Base-by-base conservation (phyloP, 2,113 vertebrate species). In the Crotalus horridus region DNA sequence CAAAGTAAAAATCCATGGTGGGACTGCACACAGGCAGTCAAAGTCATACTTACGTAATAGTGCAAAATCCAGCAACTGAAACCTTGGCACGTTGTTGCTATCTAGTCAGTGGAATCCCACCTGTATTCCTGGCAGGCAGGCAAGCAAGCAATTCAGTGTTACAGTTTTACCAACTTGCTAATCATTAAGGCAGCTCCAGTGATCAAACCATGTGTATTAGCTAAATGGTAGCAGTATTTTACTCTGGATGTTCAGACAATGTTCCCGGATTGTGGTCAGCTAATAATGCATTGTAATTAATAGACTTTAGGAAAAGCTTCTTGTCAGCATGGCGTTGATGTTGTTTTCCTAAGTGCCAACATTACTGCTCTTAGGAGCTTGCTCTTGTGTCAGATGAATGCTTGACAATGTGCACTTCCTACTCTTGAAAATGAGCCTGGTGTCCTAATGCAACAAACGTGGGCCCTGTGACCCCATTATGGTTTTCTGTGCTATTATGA, bases 221-320 rank as follows among this genome's bases (percentile, higher is more conserved):
- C 96, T 97, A 97, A 98, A 96, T 93, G 97, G 94, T 89, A 1
- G 0, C 5, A 96, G 95, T 93, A 95, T 95, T 97, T 97, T 95
- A 96, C 96, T 81, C 74, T 61, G 97, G 97, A 96, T 90, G 51
- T 87, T 94, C 11, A 91, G 95, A 96, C 91, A 92, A 94, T 90
- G 95, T 93, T 93, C 54, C 87, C 23, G 8, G 92, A 39, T 93
- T 12, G 85, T 92, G 92, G 95, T 95, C 95, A 96, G 95, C 95
- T 97, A 97, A 98, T 97, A 96, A 95, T 0, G 54, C 94, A 90
- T 95, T 95, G 96, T 96, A 98, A 97, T 98, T 97, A 98, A 98
- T 96, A 97, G 96, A 91, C 94, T 94, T 90, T 96, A 55, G 85
- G 95, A 89, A 97, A 98, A 97, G 96, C 94, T 96, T 96, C 96